Percentiles rank a stretch among this genome's conserved stretches.
phyloP scores from a whole-genome alignment of 2,888 invertebrate genomes.

The Nycteola revayana region DNA sequence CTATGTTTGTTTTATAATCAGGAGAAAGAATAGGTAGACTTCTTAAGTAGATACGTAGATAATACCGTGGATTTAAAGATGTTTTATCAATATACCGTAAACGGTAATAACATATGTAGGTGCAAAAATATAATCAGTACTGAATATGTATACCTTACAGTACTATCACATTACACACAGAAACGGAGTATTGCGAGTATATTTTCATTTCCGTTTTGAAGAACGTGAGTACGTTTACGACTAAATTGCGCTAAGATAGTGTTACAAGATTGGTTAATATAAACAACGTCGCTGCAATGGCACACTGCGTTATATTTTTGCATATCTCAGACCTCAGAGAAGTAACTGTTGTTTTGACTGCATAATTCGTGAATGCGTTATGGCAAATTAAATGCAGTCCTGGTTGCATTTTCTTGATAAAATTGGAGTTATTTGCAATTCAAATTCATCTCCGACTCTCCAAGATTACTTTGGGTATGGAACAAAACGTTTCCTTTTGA shows the following conservation, averaged over 20 bases:
- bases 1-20: no score
- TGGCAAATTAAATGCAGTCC: slow-evolving; percentile 55
- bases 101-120: no score
- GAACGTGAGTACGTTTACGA: no score
- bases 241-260: slow-evolving; percentile 6
- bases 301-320: slow-evolving; percentile 20
- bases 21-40: no score
- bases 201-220: no score
- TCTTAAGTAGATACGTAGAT: no score
- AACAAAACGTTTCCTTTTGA: slow-evolving; percentile 53
- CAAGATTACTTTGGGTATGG: slow-evolving; percentile 52
- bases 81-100: no score
- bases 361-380: slow-evolving; percentile 54
- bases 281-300: slow-evolving; percentile 7
- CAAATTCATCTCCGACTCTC: slow-evolving; percentile 51
- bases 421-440: slow-evolving; percentile 71
- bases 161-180: no score
- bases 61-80: no score
- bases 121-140: no score
- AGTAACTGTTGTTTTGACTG: slow-evolving; percentile 32
- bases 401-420: slow-evolving; percentile 68
- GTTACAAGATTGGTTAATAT: slow-evolving; percentile 10
- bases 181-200: no score
- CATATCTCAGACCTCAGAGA: slow-evolving; percentile 28
- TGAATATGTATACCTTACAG: no score